These are phyloP conservation scores for Temnothorax ravouxi DNA, from an alignment of 2,888 invertebrate genomes.

Conservation along the genomic window DNA sequence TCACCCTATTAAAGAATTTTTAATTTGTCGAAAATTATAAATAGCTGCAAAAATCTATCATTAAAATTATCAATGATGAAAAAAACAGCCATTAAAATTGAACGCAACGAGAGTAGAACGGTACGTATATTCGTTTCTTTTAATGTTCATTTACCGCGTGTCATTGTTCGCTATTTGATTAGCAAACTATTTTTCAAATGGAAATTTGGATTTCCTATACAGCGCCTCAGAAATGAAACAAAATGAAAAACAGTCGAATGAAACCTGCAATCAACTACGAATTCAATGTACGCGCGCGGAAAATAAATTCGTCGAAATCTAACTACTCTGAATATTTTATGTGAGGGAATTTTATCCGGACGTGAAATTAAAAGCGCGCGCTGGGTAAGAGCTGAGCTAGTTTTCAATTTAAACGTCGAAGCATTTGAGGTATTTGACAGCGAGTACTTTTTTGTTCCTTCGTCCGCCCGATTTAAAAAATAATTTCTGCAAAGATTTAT, in stretches of 20 bases:
- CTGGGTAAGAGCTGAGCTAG: constrained; percentile 6
- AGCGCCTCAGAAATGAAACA: constrained; percentile 28
- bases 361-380: constrained; percentile 39
- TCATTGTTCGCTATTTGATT: constrained; percentile 33
- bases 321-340: constrained; percentile 52
- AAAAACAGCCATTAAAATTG: neutral
- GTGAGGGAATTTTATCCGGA: constrained; percentile 43
- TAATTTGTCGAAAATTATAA: constrained; percentile 5
- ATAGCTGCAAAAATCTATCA: neutral
- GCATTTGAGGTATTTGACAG: constrained; percentile 40
- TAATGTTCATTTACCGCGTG: neutral
- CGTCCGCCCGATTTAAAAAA: constrained; percentile 12
- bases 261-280: constrained; percentile 45
- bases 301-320: constrained; percentile 48
- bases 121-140: neutral
- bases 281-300: constrained; percentile 20
- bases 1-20: neutral
- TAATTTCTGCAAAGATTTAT: constrained; percentile 23
- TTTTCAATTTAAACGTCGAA: constrained; percentile 48
- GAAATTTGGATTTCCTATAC: constrained; percentile 24
- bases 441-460: constrained; percentile 13
- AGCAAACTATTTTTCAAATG: constrained; percentile 41
- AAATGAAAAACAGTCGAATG: constrained; percentile 40
- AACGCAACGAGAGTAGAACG: neutral
- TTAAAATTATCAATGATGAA: neutral